A percentile compares a stretch with the other conserved stretches of the same genome.
Evolutionary conservation across 2,888 invertebrate species (phyloP).

Genomic region (Agonum fuliginosum): DNA sequence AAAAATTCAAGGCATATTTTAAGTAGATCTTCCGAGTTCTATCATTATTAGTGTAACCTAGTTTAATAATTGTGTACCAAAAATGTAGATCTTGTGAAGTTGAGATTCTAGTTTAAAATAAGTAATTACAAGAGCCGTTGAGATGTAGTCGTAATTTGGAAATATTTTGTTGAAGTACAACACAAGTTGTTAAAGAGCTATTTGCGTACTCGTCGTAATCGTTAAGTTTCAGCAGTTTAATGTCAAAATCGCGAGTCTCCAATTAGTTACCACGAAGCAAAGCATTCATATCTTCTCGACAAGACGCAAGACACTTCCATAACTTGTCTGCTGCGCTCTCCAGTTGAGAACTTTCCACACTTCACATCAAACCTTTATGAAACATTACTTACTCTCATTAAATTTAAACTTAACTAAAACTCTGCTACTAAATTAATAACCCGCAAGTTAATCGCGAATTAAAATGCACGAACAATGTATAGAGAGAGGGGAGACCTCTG

Average conservation of each 20-base stretch:
- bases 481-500: neutral
- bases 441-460: constrained; percentile 42
- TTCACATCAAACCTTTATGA: constrained; percentile 50
- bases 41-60: too few relatives aligned
- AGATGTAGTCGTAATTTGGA: constrained; percentile 24
- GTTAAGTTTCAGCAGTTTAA: constrained; percentile 44
- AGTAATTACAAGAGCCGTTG: neutral
- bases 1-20: too few relatives aligned
- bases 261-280: constrained; percentile 23
- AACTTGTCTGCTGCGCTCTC: neutral
- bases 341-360: constrained; percentile 26
- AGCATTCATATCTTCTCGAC: constrained; percentile 17
- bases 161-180: constrained; percentile 25
- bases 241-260: constrained; percentile 41
- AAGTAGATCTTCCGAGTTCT: too few relatives aligned
- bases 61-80: too few relatives aligned
- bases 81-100: too few relatives aligned
- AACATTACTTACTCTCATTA: constrained; percentile 49
- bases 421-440: constrained; percentile 44
- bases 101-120: too few relatives aligned
- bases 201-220: constrained; percentile 35
- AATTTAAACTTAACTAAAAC: constrained; percentile 45
- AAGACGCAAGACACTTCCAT: constrained; percentile 28
- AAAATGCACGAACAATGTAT: constrained; percentile 20
- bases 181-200: constrained; percentile 29